Percentiles rank a stretch among this genome's conserved stretches.
Conservation (phyloP, 2,113 vertebrate genomes). For the Heliornis fulica region DNA sequence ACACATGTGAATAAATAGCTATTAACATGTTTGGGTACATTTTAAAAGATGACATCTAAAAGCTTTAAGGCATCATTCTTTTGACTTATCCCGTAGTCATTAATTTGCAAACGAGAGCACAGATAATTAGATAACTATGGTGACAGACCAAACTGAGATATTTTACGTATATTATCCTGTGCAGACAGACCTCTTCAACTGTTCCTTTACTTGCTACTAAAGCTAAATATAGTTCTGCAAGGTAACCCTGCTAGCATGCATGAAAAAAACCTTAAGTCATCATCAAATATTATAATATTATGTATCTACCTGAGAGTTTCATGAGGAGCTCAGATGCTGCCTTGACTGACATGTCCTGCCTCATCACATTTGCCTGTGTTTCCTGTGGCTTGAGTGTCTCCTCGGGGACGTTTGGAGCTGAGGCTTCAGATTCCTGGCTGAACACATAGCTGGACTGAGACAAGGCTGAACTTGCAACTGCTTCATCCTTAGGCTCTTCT, state of each 20-base stretch:
- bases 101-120: not conserved
- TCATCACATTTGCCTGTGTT: conserved; percentile 78
- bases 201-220: not conserved
- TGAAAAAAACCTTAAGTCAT: not conserved
- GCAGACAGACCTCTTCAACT: not conserved
- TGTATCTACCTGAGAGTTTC: conserved; percentile 91
- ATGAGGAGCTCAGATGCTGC: conserved; percentile 97
- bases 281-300: not conserved
- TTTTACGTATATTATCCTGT: not conserved
- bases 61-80: not conserved
- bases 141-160: not conserved
- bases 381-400: conserved; percentile 84
- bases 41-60: not conserved
- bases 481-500: conserved; percentile 90
- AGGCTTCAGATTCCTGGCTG: conserved; percentile 78
- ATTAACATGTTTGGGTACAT: not conserved
- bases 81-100: not conserved
- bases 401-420: conserved; percentile 64
- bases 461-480: conserved; percentile 75
- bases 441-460: conserved; percentile 81
- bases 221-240: not conserved
- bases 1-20: not conserved
- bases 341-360: conserved; percentile 91
- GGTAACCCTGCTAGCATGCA: not conserved
- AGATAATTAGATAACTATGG: not conserved